Conservation (phyloP, 2,888 invertebrate genomes). For the Cerastoderma edule region DNA sequence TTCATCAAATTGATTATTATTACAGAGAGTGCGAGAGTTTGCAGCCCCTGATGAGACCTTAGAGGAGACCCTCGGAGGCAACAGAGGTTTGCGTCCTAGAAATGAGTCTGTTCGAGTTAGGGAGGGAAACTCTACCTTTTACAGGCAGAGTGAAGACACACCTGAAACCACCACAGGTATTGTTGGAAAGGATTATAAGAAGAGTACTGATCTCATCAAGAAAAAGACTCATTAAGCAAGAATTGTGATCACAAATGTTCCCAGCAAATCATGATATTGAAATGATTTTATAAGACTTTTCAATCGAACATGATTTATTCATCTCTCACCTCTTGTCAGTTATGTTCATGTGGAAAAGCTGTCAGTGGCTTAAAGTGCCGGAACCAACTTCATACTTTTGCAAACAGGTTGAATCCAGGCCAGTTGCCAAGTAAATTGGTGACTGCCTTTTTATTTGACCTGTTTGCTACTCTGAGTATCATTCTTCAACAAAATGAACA, state of each 20-base stretch:
- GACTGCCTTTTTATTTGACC: too few relatives aligned
- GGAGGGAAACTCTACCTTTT: slow-evolving; percentile 75
- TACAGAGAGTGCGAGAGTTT: slow-evolving; percentile 81
- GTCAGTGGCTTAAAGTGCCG: too few relatives aligned
- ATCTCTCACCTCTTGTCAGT: too few relatives aligned
- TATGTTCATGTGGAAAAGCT: too few relatives aligned
- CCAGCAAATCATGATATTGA: not conserved
- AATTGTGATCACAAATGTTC: not conserved
- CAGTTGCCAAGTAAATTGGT: too few relatives aligned
- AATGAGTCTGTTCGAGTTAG: slow-evolving; percentile 57
- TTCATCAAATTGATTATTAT: not conserved
- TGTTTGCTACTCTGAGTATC: too few relatives aligned
- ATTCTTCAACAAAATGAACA: too few relatives aligned
- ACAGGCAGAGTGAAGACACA: slow-evolving; percentile 53
- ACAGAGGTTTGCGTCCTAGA: slow-evolving; percentile 55
- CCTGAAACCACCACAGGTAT: slow-evolving; percentile 24
- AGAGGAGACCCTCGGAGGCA: slow-evolving; percentile 89
- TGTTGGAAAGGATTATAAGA: not conserved
- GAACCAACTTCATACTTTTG: too few relatives aligned
- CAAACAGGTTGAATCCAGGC: too few relatives aligned
- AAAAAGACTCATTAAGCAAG: too few relatives aligned
- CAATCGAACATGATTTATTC: too few relatives aligned
- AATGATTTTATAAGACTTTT: not conserved
- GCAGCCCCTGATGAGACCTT: slow-evolving; percentile 90
- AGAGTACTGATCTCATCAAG: not conserved